Conservation (phyloP, 2,113 vertebrate genomes). For the Sclerurus mexicanus region DNA sequence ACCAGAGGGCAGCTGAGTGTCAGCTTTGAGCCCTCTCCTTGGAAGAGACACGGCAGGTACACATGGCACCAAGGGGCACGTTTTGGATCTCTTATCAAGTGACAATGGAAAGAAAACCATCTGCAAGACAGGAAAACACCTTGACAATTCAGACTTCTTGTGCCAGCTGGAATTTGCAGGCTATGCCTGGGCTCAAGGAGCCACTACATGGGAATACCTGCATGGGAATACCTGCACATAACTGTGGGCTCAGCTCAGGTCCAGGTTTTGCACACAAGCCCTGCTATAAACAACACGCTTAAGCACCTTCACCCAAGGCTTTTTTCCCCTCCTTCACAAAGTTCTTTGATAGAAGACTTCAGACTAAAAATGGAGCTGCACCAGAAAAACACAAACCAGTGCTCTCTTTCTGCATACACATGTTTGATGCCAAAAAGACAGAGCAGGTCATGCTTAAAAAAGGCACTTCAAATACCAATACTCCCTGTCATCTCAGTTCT, state of each 20-base stretch:
- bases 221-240: not conserved
- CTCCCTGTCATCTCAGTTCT: not conserved
- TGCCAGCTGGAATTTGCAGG: not conserved
- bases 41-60: not conserved
- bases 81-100: not conserved
- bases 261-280: not conserved
- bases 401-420: not conserved
- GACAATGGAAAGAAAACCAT: not conserved
- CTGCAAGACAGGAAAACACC: not conserved
- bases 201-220: not conserved
- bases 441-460: slow-evolving; percentile 24
- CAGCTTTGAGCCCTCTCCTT: not conserved
- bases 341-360: not conserved
- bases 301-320: not conserved
- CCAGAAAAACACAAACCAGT: not conserved
- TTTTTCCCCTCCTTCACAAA: not conserved
- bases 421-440: slow-evolving; percentile 24
- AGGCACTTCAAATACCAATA: slow-evolving; percentile 17
- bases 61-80: not conserved
- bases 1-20: not conserved
- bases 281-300: not conserved
- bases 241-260: not conserved
- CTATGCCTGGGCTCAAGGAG: not conserved
- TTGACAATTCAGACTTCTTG: not conserved
- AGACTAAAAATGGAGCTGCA: not conserved